phyloP scores from a whole-genome alignment of 2,888 invertebrate species.

The Agrotis clavis region DNA sequence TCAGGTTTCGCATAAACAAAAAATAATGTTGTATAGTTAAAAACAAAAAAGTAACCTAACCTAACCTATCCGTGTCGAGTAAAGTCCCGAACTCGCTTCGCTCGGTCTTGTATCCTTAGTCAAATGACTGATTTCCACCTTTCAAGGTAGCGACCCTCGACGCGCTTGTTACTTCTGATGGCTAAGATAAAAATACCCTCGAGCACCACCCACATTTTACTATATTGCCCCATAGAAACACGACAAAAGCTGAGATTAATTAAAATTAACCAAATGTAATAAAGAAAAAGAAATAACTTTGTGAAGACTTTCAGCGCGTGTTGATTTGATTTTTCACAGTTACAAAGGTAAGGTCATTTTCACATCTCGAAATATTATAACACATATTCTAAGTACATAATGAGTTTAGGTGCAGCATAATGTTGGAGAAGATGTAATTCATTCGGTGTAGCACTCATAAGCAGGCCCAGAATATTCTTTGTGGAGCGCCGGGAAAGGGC shows the following conservation, averaged over 20 bases:
- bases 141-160: too few species aligned
- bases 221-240: background rate
- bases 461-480: slow-evolving; percentile 69
- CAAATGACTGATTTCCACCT: too few species aligned
- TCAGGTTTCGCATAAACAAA: too few species aligned
- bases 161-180: too few species aligned
- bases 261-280: background rate
- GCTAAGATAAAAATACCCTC: too few species aligned
- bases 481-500: slow-evolving; percentile 61
- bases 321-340: slow-evolving; percentile 57
- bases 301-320: slow-evolving; percentile 12
- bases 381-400: slow-evolving; percentile 56
- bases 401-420: slow-evolving; percentile 55
- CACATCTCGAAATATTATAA: slow-evolving; percentile 44
- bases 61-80: too few species aligned
- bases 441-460: slow-evolving; percentile 65
- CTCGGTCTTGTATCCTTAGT: too few species aligned
- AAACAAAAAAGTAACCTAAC: too few species aligned
- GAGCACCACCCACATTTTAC: too few species aligned
- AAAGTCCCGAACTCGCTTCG: too few species aligned
- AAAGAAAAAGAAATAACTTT: background rate
- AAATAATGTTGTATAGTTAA: too few species aligned
- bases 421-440: slow-evolving; percentile 62
- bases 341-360: slow-evolving; percentile 48
- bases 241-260: background rate